phyloP scores from a whole-genome alignment of 2,113 vertebrate species.

The Panthera uncia region DNA sequence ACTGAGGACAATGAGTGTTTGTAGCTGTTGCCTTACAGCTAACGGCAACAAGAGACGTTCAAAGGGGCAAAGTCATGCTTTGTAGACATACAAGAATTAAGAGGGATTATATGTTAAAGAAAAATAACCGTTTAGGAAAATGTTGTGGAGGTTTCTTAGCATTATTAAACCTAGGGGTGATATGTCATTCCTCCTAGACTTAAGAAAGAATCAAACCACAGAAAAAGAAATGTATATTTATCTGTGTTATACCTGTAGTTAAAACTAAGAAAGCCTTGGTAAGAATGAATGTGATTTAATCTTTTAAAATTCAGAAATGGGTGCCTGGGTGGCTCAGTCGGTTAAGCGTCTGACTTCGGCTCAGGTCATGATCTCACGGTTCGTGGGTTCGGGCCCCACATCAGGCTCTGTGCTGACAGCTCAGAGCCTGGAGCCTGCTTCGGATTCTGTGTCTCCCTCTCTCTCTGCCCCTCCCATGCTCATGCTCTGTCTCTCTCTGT shows the following conservation, averaged over 20 bases:
- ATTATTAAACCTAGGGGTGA: constrained; percentile 8
- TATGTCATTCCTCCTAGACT: background rate
- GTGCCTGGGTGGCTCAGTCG: too few relatives aligned
- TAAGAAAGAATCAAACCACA: background rate
- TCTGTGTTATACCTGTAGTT: background rate
- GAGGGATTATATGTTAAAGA: background rate
- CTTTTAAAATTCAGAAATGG: background rate
- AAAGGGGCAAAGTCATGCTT: background rate
- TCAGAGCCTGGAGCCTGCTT: too few relatives aligned
- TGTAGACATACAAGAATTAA: background rate
- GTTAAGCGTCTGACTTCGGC: too few relatives aligned
- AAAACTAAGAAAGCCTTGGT: background rate
- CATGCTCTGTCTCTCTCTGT: too few relatives aligned
- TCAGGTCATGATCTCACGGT: too few relatives aligned
- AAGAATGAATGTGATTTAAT: background rate
- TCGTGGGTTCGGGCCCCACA: too few relatives aligned
- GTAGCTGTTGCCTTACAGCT: background rate
- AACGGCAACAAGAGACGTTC: background rate
- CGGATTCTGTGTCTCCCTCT: too few relatives aligned
- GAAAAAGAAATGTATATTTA: background rate
- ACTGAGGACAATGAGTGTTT: background rate
- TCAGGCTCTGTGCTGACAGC: too few relatives aligned
- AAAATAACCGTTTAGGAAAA: constrained; percentile 22
- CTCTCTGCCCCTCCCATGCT: too few relatives aligned
- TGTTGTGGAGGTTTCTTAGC: background rate